Percentiles rank a stretch among this genome's conserved stretches.
Conservation (phyloP, 2,113 vertebrate genomes). For the Labeo catla region DNA sequence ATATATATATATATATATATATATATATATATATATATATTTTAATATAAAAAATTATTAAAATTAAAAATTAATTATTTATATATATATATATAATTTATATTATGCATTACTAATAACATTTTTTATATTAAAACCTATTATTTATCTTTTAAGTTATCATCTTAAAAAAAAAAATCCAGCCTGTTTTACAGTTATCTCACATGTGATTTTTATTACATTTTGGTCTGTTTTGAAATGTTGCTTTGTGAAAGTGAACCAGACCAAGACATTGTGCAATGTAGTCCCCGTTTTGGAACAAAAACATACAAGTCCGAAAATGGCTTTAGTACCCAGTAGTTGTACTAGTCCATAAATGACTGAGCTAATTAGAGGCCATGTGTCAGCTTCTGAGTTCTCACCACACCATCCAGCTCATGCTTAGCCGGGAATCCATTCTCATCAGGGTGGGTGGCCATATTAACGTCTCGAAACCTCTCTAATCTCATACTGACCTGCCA, state of each 20-base stretch:
- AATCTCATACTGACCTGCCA: constrained; percentile 49
- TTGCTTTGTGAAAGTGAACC: background rate
- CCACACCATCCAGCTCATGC: background rate
- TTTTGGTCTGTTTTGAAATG: background rate
- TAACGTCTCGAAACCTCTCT: constrained; percentile 38
- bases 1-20: too few relatives aligned
- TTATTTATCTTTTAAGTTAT: background rate
- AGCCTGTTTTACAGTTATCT: background rate
- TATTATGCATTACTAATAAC: background rate
- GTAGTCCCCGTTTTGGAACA: background rate
- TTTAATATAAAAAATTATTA: too few relatives aligned
- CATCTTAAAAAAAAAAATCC: background rate
- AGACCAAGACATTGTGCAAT: background rate
- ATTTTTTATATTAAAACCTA: background rate
- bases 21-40: too few relatives aligned
- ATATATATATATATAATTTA: too few relatives aligned
- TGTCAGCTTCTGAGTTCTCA: constrained; percentile 11
- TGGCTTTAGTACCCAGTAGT: constrained; percentile 21
- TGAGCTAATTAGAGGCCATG: constrained; percentile 8
- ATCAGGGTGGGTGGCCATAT: constrained; percentile 54
- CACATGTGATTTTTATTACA: too few relatives aligned
- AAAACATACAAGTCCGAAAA: background rate
- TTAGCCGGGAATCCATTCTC: background rate
- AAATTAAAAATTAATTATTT: too few relatives aligned
- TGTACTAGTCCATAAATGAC: background rate